These are phyloP conservation scores for Lucinisca nassula DNA, from an alignment of 2,888 invertebrate species.

Conservation along the genomic window DNA sequence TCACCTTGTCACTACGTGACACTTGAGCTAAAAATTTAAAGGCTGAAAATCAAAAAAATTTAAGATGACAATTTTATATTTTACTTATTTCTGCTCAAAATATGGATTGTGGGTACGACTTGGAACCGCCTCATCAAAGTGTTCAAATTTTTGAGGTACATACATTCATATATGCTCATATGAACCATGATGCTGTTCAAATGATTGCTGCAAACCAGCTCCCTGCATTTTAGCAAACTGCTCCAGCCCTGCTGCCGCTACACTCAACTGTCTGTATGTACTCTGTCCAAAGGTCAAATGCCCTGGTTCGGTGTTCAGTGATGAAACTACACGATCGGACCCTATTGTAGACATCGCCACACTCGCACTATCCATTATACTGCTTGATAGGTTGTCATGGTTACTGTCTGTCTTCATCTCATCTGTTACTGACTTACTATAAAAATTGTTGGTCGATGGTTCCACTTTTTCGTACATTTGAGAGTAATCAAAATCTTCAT, in stretches of 20 bases:
- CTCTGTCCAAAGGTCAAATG: background rate
- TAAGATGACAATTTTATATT: no score
- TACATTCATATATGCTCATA: background rate
- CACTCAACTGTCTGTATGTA: conserved; percentile 5
- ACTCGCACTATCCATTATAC: background rate
- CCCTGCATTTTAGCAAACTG: background rate
- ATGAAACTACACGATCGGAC: background rate
- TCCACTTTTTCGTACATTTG: conserved; percentile 61
- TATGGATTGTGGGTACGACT: no score
- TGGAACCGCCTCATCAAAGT: no score
- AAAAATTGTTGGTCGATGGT: background rate
- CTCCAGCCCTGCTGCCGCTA: background rate
- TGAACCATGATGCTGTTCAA: background rate
- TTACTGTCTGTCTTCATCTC: background rate
- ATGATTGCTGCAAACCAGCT: background rate
- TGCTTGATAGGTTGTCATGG: background rate
- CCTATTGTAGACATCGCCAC: background rate
- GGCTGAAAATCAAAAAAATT: no score
- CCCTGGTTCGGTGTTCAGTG: background rate
- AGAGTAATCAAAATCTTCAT: conserved; percentile 49
- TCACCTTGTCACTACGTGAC: no score
- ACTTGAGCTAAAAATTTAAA: no score
- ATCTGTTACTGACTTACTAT: no score
- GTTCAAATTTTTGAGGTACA: no score
- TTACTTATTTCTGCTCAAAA: no score